These are phyloP conservation scores for Blastomussa wellsi DNA, from an alignment of 92 coral and sea anemone genomes.

Conservation along the genomic window DNA sequence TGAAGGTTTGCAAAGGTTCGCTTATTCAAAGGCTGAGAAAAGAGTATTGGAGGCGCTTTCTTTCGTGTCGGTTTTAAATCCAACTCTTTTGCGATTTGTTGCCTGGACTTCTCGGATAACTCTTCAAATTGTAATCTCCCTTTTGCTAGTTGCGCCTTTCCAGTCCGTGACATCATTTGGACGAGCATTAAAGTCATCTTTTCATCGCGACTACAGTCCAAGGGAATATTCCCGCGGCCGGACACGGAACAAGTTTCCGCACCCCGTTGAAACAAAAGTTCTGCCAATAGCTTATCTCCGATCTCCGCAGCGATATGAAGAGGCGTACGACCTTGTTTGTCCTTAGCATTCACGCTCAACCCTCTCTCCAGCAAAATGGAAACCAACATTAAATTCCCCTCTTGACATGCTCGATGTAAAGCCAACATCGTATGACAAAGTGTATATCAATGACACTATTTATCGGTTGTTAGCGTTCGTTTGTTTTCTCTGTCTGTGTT, in stretches of 20 bases:
- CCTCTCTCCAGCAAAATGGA: conserved; percentile 56
- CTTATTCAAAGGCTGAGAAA: conserved; percentile 30
- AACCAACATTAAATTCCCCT: conserved; percentile 65
- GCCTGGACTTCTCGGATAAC: conserved; percentile 61
- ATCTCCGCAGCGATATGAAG: conserved; percentile 65
- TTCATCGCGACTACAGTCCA: conserved; percentile 68
- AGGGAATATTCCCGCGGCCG: conserved; percentile 52
- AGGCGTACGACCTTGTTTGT: conserved; percentile 77
- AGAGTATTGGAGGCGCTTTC: conserved; percentile 23
- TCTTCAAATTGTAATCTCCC: conserved; percentile 63
- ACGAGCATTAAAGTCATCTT: conserved; percentile 66
- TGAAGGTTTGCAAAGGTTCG: conserved; percentile 38
- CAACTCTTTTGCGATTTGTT: conserved; percentile 48
- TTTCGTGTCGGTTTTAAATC: conserved; percentile 51
- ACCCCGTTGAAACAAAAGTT: conserved; percentile 73
- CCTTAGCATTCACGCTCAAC: conserved; percentile 60
- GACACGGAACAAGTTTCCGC: conserved; percentile 63
- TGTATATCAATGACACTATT: conserved; percentile 17
- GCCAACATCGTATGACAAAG: conserved; percentile 45
- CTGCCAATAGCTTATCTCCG: conserved; percentile 65
- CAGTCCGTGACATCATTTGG: conserved; percentile 69
- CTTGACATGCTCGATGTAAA: conserved; percentile 65
- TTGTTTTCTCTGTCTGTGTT: neutral
- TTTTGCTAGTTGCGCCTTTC: conserved; percentile 61
- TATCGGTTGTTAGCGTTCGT: neutral